phyloP scores from a whole-genome alignment of 2,888 invertebrate genomes.

The Petrolisthes cinctipes region DNA sequence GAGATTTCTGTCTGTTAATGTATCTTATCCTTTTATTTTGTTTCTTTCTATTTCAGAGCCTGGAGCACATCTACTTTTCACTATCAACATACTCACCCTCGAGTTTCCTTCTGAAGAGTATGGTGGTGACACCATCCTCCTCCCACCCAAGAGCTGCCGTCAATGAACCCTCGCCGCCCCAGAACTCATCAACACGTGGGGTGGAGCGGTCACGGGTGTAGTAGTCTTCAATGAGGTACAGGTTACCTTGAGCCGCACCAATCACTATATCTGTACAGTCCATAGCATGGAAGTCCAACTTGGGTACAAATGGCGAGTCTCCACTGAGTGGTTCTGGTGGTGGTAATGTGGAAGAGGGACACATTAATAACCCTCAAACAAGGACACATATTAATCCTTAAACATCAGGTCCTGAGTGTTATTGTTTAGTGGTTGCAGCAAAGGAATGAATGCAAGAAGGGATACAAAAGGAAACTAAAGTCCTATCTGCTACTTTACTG shows the following conservation, averaged over 20 bases:
- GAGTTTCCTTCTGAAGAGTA: constrained; percentile 89
- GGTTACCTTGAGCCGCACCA: constrained; percentile 85
- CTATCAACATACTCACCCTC: constrained; percentile 71
- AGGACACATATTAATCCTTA: no score
- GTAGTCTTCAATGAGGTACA: constrained; percentile 89
- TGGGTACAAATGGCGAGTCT: constrained; percentile 77
- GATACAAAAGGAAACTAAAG: no score
- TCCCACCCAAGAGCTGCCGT: constrained; percentile 91
- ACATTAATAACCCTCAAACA: background rate
- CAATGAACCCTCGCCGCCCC: constrained; percentile 90
- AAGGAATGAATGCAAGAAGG: no score
- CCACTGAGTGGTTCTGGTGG: constrained; percentile 61
- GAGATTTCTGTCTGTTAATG: background rate
- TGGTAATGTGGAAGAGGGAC: constrained; percentile 39
- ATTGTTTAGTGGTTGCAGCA: no score
- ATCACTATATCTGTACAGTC: constrained; percentile 96
- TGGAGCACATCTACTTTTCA: no score
- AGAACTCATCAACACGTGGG: constrained; percentile 86
- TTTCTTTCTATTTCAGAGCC: no score
- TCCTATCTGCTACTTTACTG: no score
- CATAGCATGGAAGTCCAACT: constrained; percentile 92
- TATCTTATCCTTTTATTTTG: no score
- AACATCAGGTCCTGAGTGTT: no score
- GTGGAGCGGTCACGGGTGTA: constrained; percentile 94
- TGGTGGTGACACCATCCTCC: constrained; percentile 88